Evolutionary conservation across 2,888 invertebrate species (phyloP), one percentile per base, ranked within the genome.

Genomic region (Caenorhabditis japonica): DNA sequence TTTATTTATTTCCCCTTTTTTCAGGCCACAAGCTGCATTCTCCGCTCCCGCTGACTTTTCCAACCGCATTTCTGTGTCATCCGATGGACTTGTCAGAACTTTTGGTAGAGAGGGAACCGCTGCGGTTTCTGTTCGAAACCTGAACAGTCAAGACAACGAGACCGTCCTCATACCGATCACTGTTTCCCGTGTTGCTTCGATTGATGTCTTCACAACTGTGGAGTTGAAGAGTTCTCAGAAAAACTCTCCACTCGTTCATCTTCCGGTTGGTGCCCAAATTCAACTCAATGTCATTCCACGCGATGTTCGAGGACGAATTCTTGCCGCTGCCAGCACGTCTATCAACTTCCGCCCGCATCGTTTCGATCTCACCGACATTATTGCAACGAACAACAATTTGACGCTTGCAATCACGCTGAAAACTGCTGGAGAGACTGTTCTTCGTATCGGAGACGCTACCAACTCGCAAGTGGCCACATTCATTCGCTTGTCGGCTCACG

Each of bases 331-430:
- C 8, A 58, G 62, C 12, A 73, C 46, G 34, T 64, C 41, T 21
- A 44, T 83, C 36, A 56, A 62, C 43, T 83, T 77, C 70, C 39
- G 81, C n/a, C 83, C 83, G 1, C 83, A 83, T 56, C 39, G 80
- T 41, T 84, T 83, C 61, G 84, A 84, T 61, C 51, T 84, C 44
- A 83, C 81, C 25, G 80, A 83, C 13, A 81, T 83, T 23, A 51
- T 51, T 7, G 76, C 82, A 3, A 51, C 72, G 0, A 64, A 80
- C 44, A 75, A 76, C 53, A 81, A 82, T 43, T 60, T 76, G 12
- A 74, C 77, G 1, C 62, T 84, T 25, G 68, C 71, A 15, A 72
- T 84, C 43, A 75, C 74, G 0, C 41, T 84, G 49, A 83, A 82
- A 38, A 56, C 69, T 13, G 59, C 77, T 4, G 84, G 84, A 59